These are phyloP conservation scores for Podilymbus podiceps DNA, from an alignment of 2,113 vertebrate genomes.

Conservation along the genomic window DNA sequence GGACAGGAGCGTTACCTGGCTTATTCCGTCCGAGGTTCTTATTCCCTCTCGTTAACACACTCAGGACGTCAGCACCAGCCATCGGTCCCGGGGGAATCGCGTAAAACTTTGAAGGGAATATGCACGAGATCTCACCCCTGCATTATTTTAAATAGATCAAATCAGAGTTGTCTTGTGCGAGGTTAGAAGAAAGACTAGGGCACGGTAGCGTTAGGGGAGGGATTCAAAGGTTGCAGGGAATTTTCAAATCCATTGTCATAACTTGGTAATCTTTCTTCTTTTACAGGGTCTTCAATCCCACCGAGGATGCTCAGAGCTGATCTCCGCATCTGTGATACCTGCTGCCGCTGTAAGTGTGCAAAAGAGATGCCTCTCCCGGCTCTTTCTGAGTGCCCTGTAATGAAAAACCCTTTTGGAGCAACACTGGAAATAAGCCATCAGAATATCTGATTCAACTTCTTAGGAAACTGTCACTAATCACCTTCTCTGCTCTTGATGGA, in stretches of 20 bases:
- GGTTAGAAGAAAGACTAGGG: neutral
- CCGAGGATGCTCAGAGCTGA: neutral
- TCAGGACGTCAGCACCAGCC: neutral
- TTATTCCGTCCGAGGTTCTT: neutral
- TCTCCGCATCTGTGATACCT: neutral
- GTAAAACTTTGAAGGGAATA: neutral
- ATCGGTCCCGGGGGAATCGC: neutral
- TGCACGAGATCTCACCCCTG: neutral
- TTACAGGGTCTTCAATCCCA: neutral
- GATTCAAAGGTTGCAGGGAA: neutral
- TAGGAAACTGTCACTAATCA: constrained; percentile 53
- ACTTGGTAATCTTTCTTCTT: neutral
- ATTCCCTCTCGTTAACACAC: neutral
- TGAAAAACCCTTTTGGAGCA: constrained; percentile 33
- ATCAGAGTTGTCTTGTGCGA: neutral
- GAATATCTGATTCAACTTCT: constrained; percentile 50
- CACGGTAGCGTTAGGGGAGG: neutral
- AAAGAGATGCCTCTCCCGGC: neutral
- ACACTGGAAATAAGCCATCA: constrained; percentile 38
- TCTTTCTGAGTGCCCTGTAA: neutral
- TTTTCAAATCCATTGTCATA: neutral
- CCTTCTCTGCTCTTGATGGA: constrained; percentile 24
- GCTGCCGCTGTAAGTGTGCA: neutral
- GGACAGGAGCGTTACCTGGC: neutral
- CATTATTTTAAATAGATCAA: neutral